Evolutionary conservation across 2,797 vertebrate species (phyloP).

Genomic region (Labeo calbasu): DNA sequence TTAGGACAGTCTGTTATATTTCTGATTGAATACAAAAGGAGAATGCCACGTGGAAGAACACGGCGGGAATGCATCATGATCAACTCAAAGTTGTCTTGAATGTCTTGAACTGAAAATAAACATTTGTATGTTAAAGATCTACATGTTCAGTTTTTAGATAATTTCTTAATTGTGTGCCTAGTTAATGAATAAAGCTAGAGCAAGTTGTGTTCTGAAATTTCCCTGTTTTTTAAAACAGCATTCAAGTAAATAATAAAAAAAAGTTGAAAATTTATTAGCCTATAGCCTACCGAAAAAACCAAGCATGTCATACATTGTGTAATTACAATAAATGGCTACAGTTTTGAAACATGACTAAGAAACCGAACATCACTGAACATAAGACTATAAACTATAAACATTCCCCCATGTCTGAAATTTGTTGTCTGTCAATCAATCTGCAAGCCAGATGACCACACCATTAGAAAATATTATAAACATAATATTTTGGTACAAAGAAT

Average conservation of each 20-base stretch:
- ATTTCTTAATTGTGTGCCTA: not conserved
- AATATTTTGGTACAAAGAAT: too few relatives aligned
- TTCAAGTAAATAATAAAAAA: not conserved
- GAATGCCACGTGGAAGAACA: not conserved
- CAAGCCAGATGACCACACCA: not conserved
- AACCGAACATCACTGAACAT: not conserved
- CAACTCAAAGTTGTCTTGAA: not conserved
- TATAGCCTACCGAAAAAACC: not conserved
- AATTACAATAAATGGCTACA: not conserved
- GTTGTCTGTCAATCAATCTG: not conserved
- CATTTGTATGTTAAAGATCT: not conserved
- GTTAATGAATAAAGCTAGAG: not conserved
- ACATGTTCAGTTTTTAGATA: constrained; percentile 31
- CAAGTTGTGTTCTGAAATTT: not conserved
- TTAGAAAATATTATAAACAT: not conserved
- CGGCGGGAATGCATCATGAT: not conserved
- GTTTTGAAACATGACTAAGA: not conserved
- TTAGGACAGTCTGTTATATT: not conserved
- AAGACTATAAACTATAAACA: not conserved
- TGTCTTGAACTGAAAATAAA: not conserved
- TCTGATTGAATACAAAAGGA: not conserved
- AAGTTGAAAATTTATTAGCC: not conserved
- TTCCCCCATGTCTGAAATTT: not conserved
- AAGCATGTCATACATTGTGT: not conserved
- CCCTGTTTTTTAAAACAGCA: not conserved